phyloP scores from a whole-genome alignment of 2,888 invertebrate species.

The Apoda limacodes region DNA sequence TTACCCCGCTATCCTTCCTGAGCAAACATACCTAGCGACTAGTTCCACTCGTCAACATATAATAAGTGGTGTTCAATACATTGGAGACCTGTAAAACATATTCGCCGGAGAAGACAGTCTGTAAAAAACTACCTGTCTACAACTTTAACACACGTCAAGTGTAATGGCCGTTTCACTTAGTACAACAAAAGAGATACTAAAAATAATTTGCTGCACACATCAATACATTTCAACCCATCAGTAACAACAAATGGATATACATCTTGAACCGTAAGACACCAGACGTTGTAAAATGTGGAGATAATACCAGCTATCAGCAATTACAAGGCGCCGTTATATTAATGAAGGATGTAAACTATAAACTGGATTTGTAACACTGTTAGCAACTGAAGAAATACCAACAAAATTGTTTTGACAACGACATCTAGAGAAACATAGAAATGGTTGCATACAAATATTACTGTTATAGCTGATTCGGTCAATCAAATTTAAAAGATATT shows the following conservation, averaged over 20 bases:
- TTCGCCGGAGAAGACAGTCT: constrained; percentile 14
- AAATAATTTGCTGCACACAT: constrained; percentile 20
- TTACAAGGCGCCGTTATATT: no score
- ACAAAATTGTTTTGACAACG: constrained; percentile 1
- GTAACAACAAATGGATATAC: no score
- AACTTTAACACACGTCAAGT: constrained; percentile 14
- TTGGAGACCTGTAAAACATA: constrained; percentile 18
- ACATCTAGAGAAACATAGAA: background rate
- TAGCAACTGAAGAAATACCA: no score
- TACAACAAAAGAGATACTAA: constrained; percentile 11
- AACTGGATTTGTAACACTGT: constrained; percentile 18
- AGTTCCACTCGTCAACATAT: constrained; percentile 20
- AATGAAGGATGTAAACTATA: constrained; percentile 13
- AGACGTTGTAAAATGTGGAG: no score
- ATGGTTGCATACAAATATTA: constrained; percentile 14
- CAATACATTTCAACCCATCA: no score
- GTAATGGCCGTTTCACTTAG: constrained; percentile 14
- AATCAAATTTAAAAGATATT: no score
- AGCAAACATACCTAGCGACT: constrained; percentile 24
- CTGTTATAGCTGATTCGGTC: constrained; percentile 16
- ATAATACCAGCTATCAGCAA: no score
- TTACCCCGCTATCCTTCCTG: constrained; percentile 23
- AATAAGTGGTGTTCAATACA: constrained; percentile 19
- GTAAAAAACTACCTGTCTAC: constrained; percentile 18
- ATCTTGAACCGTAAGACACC: no score